These are phyloP conservation scores for Cyprinodon variegatus DNA, from an alignment of 2,113 vertebrate genomes.

Conservation along the genomic window DNA sequence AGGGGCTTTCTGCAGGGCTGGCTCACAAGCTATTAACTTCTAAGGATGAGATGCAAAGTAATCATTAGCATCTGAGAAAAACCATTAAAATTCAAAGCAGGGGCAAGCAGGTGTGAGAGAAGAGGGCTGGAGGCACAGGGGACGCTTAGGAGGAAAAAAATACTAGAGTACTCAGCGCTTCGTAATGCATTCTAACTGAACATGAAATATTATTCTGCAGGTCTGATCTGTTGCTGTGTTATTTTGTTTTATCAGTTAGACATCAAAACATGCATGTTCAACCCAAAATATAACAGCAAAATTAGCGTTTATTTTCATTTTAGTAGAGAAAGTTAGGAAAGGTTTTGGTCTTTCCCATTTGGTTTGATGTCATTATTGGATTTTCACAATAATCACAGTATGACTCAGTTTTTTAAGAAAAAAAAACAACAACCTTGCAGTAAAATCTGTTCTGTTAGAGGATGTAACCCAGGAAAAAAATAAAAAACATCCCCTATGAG, in stretches of 20 bases:
- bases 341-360: background rate
- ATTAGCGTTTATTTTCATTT: background rate
- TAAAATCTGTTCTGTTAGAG: background rate
- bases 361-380: background rate
- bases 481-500: background rate
- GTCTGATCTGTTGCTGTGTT: background rate
- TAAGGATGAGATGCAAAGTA: conserved; percentile 64
- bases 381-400: background rate
- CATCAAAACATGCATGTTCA: background rate
- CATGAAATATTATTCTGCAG: conserved; percentile 28
- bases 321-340: background rate
- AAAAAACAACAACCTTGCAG: background rate
- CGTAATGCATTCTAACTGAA: conserved; percentile 17
- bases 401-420: background rate
- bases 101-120: conserved; percentile 62
- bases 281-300: too few relatives aligned
- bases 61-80: conserved; percentile 70
- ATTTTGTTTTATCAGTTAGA: background rate
- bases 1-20: conserved; percentile 49
- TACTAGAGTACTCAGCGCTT: background rate
- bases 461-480: background rate
- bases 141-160: conserved; percentile 18
- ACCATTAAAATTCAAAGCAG: conserved; percentile 72
- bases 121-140: conserved; percentile 28
- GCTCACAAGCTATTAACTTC: conserved; percentile 68